Percentiles rank a stretch among this genome's conserved stretches.
Evolutionary conservation across 2,113 vertebrate genomes (phyloP).

Genomic region (Baryphthengus martii): DNA sequence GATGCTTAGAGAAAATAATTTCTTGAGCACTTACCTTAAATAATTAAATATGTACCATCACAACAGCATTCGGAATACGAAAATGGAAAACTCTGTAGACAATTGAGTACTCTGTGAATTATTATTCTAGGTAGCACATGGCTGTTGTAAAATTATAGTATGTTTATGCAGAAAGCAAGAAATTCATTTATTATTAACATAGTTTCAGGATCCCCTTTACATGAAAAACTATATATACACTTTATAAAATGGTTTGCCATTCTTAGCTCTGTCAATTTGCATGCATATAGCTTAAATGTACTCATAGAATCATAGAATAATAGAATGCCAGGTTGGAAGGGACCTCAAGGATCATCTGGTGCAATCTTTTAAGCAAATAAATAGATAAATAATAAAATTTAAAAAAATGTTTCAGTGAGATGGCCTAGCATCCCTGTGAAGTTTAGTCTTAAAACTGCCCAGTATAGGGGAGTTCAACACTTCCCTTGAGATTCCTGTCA

Average conservation of each 20-base stretch:
- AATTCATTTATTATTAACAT: background rate
- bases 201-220: background rate
- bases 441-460: too few relatives aligned
- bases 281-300: background rate
- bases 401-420: too few relatives aligned
- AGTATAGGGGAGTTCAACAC: too few relatives aligned
- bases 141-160: background rate
- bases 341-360: too few relatives aligned
- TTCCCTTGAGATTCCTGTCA: too few relatives aligned
- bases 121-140: background rate
- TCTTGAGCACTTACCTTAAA: background rate
- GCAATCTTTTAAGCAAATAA: too few relatives aligned
- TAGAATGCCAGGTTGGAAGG: too few relatives aligned
- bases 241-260: background rate
- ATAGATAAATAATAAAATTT: too few relatives aligned
- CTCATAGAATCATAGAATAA: too few relatives aligned
- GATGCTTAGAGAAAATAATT: background rate
- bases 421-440: too few relatives aligned
- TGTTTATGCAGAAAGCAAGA: background rate
- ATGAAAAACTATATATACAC: background rate
- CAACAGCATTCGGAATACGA: fast-evolving
- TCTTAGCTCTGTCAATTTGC: background rate
- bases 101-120: background rate
- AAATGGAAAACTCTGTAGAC: background rate
- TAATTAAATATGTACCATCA: background rate